Evolutionary conservation across 2,888 invertebrate species (phyloP).

Genomic region (Bombylius discolor): DNA sequence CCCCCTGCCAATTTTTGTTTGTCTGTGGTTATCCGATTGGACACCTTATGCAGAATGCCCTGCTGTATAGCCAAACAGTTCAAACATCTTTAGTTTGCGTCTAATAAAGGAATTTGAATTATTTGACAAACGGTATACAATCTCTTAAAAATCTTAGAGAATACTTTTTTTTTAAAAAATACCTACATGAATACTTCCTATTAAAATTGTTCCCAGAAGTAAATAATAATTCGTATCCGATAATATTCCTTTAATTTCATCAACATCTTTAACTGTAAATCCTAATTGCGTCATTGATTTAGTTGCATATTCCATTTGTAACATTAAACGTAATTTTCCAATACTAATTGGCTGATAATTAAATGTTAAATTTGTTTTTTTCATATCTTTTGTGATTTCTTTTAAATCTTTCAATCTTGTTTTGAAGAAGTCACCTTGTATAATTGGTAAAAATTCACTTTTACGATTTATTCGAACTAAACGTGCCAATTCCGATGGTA

Average conservation of each 20-base stretch:
- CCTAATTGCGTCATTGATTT: slow-evolving; percentile 50
- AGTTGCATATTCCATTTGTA: slow-evolving; percentile 65
- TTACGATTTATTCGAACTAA: slow-evolving; percentile 48
- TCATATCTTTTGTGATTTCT: slow-evolving; percentile 46
- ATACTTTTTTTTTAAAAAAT: neutral
- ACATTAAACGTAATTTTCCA: slow-evolving; percentile 62
- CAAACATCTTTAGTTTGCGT: too few species aligned
- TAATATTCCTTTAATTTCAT: slow-evolving; percentile 93
- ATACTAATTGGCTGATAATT: slow-evolving; percentile 62
- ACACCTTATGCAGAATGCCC: too few species aligned
- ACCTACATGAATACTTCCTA: slow-evolving; percentile 88
- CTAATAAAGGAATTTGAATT: too few species aligned
- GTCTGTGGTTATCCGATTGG: too few species aligned
- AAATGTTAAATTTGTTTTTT: slow-evolving; percentile 52
- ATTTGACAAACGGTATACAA: too few species aligned
- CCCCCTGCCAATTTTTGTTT: too few species aligned
- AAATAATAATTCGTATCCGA: slow-evolving; percentile 90
- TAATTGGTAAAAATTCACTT: slow-evolving; percentile 63
- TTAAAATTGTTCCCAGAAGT: slow-evolving; percentile 74
- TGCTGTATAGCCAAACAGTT: too few species aligned
- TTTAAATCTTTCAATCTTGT: slow-evolving; percentile 64
- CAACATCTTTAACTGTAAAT: slow-evolving; percentile 85
- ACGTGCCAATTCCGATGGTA: slow-evolving; percentile 55
- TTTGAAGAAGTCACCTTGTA: slow-evolving; percentile 71
- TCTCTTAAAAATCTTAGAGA: neutral